Evolutionary conservation across 2,797 vertebrate genomes (phyloP).

Genomic region (Leptatherina wallacei): DNA sequence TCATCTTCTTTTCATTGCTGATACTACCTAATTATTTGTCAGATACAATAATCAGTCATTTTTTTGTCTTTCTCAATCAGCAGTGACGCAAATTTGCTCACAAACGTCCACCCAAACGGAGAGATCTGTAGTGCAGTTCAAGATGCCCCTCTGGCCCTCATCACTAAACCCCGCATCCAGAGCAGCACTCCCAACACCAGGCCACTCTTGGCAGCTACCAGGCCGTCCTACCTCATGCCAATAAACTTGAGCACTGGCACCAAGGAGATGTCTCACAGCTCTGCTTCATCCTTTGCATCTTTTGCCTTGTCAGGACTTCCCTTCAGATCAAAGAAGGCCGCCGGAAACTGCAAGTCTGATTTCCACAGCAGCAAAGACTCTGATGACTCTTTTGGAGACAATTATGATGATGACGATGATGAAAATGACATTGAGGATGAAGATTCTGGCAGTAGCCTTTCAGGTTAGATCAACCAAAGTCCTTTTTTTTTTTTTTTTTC

Average conservation of each 20-base stretch:
- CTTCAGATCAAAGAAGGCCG: slow-evolving; percentile 82
- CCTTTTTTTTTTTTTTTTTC: slow-evolving; percentile 4
- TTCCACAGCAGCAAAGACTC: slow-evolving; percentile 92
- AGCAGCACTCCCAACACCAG: slow-evolving; percentile 82
- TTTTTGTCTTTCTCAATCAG: slow-evolving; percentile 79
- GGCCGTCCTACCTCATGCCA: slow-evolving; percentile 81
- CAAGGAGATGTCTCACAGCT: slow-evolving; percentile 79
- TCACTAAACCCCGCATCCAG: slow-evolving; percentile 87
- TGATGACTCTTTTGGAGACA: slow-evolving; percentile 91
- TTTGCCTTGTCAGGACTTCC: slow-evolving; percentile 78
- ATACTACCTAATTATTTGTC: slow-evolving; percentile 80
- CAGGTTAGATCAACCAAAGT: slow-evolving; percentile 83
- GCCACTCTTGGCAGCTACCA: slow-evolving; percentile 72
- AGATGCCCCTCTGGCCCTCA: slow-evolving; percentile 93
- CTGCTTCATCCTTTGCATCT: slow-evolving; percentile 67
- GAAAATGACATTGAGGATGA: slow-evolving; percentile 77
- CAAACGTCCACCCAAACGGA: slow-evolving; percentile 87
- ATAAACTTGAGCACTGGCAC: slow-evolving; percentile 87
- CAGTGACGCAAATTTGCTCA: slow-evolving; percentile 88
- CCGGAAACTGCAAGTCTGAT: slow-evolving; percentile 85
- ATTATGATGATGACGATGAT: slow-evolving; percentile 83
- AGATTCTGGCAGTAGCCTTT: slow-evolving; percentile 92
- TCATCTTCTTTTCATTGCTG: slow-evolving; percentile 74
- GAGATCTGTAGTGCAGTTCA: slow-evolving; percentile 87
- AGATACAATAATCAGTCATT: slow-evolving; percentile 82